Evolutionary conservation across 2,888 invertebrate genomes (phyloP).

Genomic region (Biston stratarius): DNA sequence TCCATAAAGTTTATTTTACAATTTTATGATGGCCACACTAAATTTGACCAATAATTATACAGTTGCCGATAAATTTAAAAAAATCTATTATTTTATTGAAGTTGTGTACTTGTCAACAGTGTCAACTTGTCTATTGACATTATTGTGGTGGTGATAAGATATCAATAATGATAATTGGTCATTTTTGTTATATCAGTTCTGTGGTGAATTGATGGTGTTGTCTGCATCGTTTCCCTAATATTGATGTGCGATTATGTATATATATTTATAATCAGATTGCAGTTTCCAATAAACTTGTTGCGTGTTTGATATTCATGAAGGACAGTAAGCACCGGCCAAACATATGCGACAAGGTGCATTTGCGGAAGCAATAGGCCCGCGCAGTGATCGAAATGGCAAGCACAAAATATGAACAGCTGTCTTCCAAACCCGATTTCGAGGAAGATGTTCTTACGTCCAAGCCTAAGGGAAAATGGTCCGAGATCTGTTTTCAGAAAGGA

Average conservation of each 20-base stretch:
- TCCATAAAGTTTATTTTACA: too few relatives aligned
- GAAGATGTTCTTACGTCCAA: conserved; percentile 74
- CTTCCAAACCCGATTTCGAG: conserved; percentile 70
- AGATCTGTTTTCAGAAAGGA: conserved; percentile 74
- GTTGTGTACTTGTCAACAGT: not conserved
- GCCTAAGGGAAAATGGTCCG: conserved; percentile 72
- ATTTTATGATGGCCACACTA: too few relatives aligned
- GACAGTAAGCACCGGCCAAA: not conserved
- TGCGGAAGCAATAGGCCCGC: conserved; percentile 50
- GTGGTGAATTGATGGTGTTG: too few relatives aligned
- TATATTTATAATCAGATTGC: not conserved
- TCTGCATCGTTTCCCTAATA: not conserved
- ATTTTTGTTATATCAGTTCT: too few relatives aligned
- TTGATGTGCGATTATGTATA: not conserved
- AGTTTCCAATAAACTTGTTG: not conserved
- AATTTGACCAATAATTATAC: too few relatives aligned
- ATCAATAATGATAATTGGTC: too few relatives aligned
- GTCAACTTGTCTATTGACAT: too few relatives aligned
- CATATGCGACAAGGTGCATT: conserved; percentile 65
- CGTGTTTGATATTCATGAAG: conserved; percentile 4
- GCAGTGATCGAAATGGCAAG: conserved; percentile 68
- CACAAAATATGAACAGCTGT: conserved; percentile 82
- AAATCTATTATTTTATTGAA: too few relatives aligned
- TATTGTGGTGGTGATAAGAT: too few relatives aligned
- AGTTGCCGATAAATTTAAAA: too few relatives aligned